phyloP scores from a whole-genome alignment of 1,140 invertebrate genomes.

The Euwallacea fornicatus region DNA sequence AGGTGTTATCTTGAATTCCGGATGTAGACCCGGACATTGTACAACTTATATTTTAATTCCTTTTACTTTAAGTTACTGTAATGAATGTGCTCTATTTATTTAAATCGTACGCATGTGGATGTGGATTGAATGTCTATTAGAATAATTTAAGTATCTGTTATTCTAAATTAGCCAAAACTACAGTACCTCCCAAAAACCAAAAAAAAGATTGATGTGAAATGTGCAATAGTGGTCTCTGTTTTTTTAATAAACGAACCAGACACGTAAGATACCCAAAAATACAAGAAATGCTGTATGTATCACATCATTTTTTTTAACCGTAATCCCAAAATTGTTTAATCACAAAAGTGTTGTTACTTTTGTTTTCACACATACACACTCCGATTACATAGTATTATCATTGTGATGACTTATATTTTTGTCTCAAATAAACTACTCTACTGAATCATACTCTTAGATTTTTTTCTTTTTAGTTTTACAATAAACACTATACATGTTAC shows the following conservation, averaged over 20 bases:
- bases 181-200: slow-evolving; percentile 9
- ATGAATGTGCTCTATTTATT: slow-evolving; percentile 40
- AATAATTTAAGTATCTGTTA: background rate
- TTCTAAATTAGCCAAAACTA: slow-evolving; percentile 22
- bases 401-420: slow-evolving; percentile 40
- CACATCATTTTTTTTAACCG: background rate
- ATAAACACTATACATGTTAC: slow-evolving; percentile 10
- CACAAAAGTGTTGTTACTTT: slow-evolving; percentile 16
- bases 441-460: slow-evolving; percentile 9
- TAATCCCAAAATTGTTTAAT: background rate
- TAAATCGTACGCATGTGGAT: slow-evolving; percentile 33
- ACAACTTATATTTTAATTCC: slow-evolving; percentile 32
- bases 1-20: slow-evolving; percentile 1
- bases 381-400: slow-evolving; percentile 39
- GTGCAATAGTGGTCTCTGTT: no score
- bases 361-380: slow-evolving; percentile 27
- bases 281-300: no score
- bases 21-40: background rate
- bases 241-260: no score
- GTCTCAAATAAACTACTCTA: slow-evolving; percentile 36
- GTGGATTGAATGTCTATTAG: slow-evolving; percentile 20
- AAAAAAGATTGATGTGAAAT: background rate
- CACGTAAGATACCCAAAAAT: no score
- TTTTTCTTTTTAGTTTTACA: slow-evolving; percentile 20
- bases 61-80: slow-evolving; percentile 30